Evolutionary conservation across 1,140 invertebrate genomes (phyloP).

Genomic region (Euwallacea fornicatus): DNA sequence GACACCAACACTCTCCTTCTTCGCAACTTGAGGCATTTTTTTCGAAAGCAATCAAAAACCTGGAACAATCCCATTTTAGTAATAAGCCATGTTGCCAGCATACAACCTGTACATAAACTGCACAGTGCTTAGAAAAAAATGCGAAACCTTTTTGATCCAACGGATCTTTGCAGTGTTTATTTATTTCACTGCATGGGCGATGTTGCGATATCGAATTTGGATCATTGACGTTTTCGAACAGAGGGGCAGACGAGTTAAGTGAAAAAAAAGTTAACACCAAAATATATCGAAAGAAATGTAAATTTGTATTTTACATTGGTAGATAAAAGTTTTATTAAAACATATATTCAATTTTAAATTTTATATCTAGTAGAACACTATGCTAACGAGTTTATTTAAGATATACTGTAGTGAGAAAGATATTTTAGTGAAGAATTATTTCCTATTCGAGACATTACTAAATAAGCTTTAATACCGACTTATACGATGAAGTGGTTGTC

Average conservation of each 20-base stretch:
- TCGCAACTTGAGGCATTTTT: background rate
- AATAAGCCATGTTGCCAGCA: constrained; percentile 14
- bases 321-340: constrained; percentile 44
- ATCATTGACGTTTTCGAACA: constrained; percentile 1
- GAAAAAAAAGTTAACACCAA: constrained; percentile 41
- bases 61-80: constrained; percentile 42
- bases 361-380: constrained; percentile 48
- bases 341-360: constrained; percentile 49
- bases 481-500: constrained; percentile 23
- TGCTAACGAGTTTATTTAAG: constrained; percentile 47
- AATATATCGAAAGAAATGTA: constrained; percentile 48
- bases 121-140: constrained; percentile 10
- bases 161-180: no score
- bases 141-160: constrained; percentile 9
- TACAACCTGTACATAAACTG: constrained; percentile 36
- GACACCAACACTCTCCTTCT: background rate
- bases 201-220: background rate
- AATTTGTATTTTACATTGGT: constrained; percentile 48
- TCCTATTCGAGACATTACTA: constrained; percentile 39
- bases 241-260: background rate
- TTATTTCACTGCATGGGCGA: no score
- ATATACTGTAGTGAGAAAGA: constrained; percentile 47
- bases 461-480: constrained; percentile 44
- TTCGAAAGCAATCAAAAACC: constrained; percentile 44
- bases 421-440: constrained; percentile 46